A percentile compares a stretch with the other conserved stretches of the same genome.
Evolutionary conservation across 2,888 invertebrate species (phyloP).

Genomic region (Cryptocephalus moraei): DNA sequence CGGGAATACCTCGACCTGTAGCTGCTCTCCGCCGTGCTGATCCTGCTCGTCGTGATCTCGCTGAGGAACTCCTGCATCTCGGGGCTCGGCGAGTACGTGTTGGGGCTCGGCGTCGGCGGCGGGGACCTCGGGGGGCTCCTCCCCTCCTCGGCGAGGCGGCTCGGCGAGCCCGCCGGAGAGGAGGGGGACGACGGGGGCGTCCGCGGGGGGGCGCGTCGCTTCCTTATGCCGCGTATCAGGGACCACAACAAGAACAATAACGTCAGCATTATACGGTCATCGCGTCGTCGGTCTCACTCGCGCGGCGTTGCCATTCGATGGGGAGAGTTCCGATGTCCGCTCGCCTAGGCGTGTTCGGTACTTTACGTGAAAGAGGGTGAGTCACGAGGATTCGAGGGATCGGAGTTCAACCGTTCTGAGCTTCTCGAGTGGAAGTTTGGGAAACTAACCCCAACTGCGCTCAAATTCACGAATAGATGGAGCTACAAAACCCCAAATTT

Average conservation of each 20-base stretch:
- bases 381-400: too few species aligned
- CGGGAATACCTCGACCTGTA: conserved; percentile 28
- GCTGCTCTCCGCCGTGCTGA: conserved; percentile 26
- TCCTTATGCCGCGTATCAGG: conserved; percentile 47
- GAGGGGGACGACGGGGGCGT: conserved; percentile 28
- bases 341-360: too few species aligned
- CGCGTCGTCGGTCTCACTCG: too few species aligned
- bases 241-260: conserved; percentile 54
- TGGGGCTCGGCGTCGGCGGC: conserved; percentile 34
- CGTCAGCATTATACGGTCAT: conserved; percentile 44
- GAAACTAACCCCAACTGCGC: too few species aligned
- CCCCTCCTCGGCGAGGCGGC: conserved; percentile 31
- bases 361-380: too few species aligned
- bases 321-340: too few species aligned
- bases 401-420: too few species aligned
- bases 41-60: conserved; percentile 28
- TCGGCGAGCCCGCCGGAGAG: conserved; percentile 27
- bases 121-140: conserved; percentile 7
- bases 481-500: too few species aligned
- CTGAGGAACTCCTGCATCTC: conserved; percentile 31
- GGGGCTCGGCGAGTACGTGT: conserved; percentile 27
- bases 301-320: too few species aligned
- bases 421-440: too few species aligned
- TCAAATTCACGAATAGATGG: too few species aligned
- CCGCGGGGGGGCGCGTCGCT: conserved; percentile 34